Evolutionary conservation across 2,113 vertebrate species (phyloP), one percentile per base, ranked within the genome.

Genomic region (Nothobranchius kuhntae): DNA sequence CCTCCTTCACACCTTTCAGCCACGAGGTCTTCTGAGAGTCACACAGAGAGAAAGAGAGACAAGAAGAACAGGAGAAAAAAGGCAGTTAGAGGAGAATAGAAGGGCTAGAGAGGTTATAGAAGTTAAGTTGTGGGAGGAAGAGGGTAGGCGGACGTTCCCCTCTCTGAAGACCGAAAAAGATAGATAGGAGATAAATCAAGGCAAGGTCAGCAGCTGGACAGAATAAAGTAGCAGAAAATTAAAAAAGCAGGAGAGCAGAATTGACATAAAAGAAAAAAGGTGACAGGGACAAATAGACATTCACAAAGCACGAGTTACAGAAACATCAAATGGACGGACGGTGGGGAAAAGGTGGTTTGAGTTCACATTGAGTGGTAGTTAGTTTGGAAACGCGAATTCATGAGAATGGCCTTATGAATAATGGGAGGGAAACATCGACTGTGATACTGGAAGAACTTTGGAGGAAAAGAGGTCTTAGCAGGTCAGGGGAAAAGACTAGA

Each of bases 1-100:
- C 74, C 77, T 87, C 83, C 86, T 89, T 87, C 83, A 88, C 88
- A 89, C 84, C 87, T 87, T 86, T 89, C 86, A 88, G 80, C 64
- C 14, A 15, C 52, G 74, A 89, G 81, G 82, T 85, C 80, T 84
- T 83, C 52, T 30, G 71, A 78, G 83, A 85, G 70, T 70, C 60
- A 64, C 60, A 46, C 47, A 74, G 71, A 75, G 61, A 68, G 40
- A 51, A 56, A 71, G 68, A 75, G 35, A 66, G 53, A 75, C 1
- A 15, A 59, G 66, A 65, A 64, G 59, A 51, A 64, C 21, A 58
- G 58, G 44, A 72, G 60, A 56, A 56, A 71, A 79, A 35, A 56
- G 51, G 62, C 52, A 46, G 26, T 42, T 12, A 47, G 71, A 57
- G 58, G 51, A 57, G 59, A 72, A 78, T 59, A 85, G 68, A 61